Evolutionary conservation across 2,888 invertebrate species (phyloP).

Genomic region (Chironomus tentans): DNA sequence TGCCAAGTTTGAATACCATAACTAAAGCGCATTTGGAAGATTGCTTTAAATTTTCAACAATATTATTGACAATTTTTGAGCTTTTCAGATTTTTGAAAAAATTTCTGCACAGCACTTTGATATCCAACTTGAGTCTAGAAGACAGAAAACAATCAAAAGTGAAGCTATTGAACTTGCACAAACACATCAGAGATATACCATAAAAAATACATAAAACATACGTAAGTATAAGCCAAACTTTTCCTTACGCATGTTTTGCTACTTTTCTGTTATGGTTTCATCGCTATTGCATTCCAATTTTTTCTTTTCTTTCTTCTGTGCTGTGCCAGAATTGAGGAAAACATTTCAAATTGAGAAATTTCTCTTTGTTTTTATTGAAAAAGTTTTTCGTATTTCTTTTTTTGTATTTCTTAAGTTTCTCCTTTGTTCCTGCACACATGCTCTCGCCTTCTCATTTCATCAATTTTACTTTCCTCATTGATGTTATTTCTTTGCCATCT

Average conservation of each 20-base stretch:
- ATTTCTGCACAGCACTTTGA: not conserved
- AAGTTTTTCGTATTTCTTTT: not conserved
- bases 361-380: not conserved
- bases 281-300: not conserved
- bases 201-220: too few relatives aligned
- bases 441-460: not conserved
- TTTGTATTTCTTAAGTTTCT: not conserved
- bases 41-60: too few relatives aligned
- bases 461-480: not conserved
- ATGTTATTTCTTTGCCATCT: not conserved
- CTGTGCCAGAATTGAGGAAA: not conserved
- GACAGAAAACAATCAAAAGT: too few relatives aligned
- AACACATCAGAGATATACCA: too few relatives aligned
- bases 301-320: not conserved
- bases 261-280: too few relatives aligned
- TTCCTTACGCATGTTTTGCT: not conserved
- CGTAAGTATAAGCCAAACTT: not conserved
- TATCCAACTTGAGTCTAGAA: not conserved
- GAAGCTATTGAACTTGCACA: too few relatives aligned
- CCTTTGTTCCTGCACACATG: not conserved
- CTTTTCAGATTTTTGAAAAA: too few relatives aligned
- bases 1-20: too few relatives aligned
- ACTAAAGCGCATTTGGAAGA: too few relatives aligned
- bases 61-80: too few relatives aligned
- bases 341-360: not conserved